phyloP scores from a whole-genome alignment of 1,140 invertebrate species.

The Drosophila miranda region DNA sequence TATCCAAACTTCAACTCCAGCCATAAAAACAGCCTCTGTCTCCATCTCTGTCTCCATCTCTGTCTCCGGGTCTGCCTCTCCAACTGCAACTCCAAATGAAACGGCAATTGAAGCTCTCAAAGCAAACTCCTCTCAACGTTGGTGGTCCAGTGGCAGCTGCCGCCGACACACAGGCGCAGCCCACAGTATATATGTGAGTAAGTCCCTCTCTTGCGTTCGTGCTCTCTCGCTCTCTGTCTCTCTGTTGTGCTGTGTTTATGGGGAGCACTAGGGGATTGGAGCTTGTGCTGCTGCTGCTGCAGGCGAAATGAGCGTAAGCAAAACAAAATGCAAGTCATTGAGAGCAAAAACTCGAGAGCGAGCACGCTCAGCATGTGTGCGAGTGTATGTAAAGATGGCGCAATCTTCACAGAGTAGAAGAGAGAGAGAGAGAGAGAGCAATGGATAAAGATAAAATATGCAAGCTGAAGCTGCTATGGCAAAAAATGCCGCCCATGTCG shows the following conservation, averaged over 20 bases:
- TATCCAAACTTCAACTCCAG: constrained; percentile 29
- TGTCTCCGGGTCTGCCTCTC: constrained; percentile 13
- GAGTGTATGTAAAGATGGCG: constrained; percentile 63
- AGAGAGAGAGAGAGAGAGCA: constrained; percentile 54
- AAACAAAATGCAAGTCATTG: constrained; percentile 77
- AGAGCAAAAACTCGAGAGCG: constrained; percentile 70
- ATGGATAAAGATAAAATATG: constrained; percentile 70
- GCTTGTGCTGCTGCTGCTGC: constrained; percentile 46
- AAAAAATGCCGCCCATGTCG: constrained; percentile 75
- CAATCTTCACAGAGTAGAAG: constrained; percentile 61
- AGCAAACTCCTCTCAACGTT: constrained; percentile 56
- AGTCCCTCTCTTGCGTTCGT: constrained; percentile 1
- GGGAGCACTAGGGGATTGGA: constrained; percentile 56
- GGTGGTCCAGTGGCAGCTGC: constrained; percentile 78
- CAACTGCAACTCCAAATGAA: constrained; percentile 59
- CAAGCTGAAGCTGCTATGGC: constrained; percentile 54
- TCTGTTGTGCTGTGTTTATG: constrained; percentile 10
- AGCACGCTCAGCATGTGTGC: constrained; percentile 20
- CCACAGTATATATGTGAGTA: constrained; percentile 25
- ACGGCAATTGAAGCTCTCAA: constrained; percentile 76
- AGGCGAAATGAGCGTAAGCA: constrained; percentile 68
- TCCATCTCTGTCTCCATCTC: too few species aligned
- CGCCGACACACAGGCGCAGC: constrained; percentile 63
- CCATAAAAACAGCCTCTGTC: constrained; percentile 31
- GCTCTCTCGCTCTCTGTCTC: constrained; percentile 9